Base-by-base conservation (phyloP, 2,888 invertebrate species). In the Drymonia ruficornis region DNA sequence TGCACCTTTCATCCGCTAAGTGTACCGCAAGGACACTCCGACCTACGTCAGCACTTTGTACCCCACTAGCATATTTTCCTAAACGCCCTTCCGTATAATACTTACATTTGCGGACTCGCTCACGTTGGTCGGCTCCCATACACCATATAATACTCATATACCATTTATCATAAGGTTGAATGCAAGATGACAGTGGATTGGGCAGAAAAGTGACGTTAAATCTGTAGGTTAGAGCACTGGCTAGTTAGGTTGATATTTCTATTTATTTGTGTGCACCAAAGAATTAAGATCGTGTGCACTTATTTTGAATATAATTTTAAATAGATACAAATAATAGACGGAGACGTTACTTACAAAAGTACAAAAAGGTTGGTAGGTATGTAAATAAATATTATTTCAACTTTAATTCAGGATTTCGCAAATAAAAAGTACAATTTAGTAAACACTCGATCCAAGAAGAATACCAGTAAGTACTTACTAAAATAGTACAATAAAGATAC, bases 31-130 rank as follows among this genome's bases (percentile, higher is more conserved):
- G 43, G 52, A 54, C 52, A 50, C 19, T 28, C 44, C 12, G 19
- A 46, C 29, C 57, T 45, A 53, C 54, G 43, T 55, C 54, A 67
- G 54, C 68, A 59, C 62, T 67, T 48, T 42, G 29, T 34, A 31
- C 19, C 46, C 46, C 45, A 51, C 23, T 29, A 61, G 65, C 61
- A 68, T 71, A 70, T 70, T 67, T 69, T 70, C 63, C 64, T 61
- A 63, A 69, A 65, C 59, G 63, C 31, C 61, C 55, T 65, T 61
- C 61, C 62, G 74, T 70, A 78, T 78, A 80, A 80, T 76, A 70
- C 65, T 48, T 58, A 70, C 74, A 76, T 76, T 79, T 70, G 61
- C 50, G 54, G 54, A 42, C 63, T 63, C 64, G 44, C 55, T 67
- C 79, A 78, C 78, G 80, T 73, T 70, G 54, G 47, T 53, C 55